Conservation (phyloP, 1,140 invertebrate species). For the Temnothorax nylanderi region DNA sequence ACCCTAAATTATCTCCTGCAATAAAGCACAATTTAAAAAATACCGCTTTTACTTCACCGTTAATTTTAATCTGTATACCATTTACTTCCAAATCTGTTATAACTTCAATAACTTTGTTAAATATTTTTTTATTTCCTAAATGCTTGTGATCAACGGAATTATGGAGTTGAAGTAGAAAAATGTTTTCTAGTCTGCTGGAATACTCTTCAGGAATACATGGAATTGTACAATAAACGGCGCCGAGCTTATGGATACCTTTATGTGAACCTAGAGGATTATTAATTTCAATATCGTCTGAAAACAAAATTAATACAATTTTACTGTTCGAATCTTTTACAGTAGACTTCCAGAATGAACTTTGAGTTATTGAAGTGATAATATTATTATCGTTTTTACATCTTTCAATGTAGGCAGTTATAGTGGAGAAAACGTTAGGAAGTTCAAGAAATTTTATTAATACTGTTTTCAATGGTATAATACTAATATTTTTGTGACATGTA, state of each 20-base stretch:
- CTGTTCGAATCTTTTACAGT: neutral
- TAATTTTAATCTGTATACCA: neutral
- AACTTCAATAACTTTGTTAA: neutral
- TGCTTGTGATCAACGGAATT: neutral
- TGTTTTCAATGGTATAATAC: too few species aligned
- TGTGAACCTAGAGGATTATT: neutral
- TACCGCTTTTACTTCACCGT: neutral
- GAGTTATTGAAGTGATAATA: too few species aligned
- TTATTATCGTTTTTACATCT: too few species aligned
- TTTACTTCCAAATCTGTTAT: neutral
- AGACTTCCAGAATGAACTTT: neutral
- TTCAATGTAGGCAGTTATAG: too few species aligned
- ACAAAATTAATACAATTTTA: neutral
- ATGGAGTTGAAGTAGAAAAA: neutral
- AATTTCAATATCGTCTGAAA: neutral
- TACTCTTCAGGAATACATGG: neutral
- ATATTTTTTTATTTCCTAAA: neutral
- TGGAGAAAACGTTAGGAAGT: too few species aligned
- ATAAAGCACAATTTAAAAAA: neutral
- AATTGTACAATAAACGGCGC: neutral
- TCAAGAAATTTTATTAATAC: too few species aligned
- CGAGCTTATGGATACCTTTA: neutral
- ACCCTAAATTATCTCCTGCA: neutral
- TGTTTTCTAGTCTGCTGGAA: neutral
- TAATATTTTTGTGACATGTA: too few species aligned